Evolutionary conservation across 2,888 invertebrate genomes (phyloP).

Genomic region (Lasioglossum morio): DNA sequence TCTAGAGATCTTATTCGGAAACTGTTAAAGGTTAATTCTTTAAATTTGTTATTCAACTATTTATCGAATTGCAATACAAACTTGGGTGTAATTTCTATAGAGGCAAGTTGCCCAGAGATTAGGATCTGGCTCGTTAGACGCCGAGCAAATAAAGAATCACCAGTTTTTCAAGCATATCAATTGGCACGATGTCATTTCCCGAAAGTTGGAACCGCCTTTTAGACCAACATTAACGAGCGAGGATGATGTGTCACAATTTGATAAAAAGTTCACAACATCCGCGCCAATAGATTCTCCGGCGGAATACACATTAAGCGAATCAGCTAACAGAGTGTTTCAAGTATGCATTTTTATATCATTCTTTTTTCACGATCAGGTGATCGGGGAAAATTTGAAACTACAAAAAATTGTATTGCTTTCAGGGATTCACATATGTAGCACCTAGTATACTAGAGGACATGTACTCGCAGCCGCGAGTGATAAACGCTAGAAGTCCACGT

Average conservation of each 20-base stretch:
- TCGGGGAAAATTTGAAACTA: neutral
- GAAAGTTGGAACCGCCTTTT: conserved; percentile 97
- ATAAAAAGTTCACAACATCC: conserved; percentile 98
- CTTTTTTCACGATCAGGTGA: neutral
- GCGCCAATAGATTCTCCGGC: conserved; percentile 99
- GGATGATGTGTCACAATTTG: conserved; percentile 99
- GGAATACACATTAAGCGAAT: conserved; percentile 96
- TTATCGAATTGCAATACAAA: conserved; percentile 25
- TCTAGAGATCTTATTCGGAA: conserved; percentile 97
- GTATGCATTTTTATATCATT: conserved; percentile 86
- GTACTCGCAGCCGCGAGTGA: conserved; percentile 90
- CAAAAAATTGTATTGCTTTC: conserved; percentile 60
- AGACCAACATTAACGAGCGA: conserved; percentile 96
- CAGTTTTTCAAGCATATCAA: conserved; percentile 97
- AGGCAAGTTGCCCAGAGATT: conserved; percentile 92
- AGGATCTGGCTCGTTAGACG: conserved; percentile 93
- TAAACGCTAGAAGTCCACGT: conserved; percentile 93
- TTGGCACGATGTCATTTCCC: conserved; percentile 96
- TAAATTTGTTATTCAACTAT: neutral
- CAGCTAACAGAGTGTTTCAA: conserved; percentile 98
- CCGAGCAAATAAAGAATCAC: conserved; percentile 95
- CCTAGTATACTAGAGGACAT: conserved; percentile 97
- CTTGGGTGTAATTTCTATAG: conserved; percentile 76
- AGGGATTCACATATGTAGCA: conserved; percentile 99
- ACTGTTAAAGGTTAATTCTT: conserved; percentile 90